A percentile compares a stretch with the other conserved stretches of the same genome.
Evolutionary conservation across 2,888 invertebrate genomes (phyloP).

Genomic region (Biston stratarius): DNA sequence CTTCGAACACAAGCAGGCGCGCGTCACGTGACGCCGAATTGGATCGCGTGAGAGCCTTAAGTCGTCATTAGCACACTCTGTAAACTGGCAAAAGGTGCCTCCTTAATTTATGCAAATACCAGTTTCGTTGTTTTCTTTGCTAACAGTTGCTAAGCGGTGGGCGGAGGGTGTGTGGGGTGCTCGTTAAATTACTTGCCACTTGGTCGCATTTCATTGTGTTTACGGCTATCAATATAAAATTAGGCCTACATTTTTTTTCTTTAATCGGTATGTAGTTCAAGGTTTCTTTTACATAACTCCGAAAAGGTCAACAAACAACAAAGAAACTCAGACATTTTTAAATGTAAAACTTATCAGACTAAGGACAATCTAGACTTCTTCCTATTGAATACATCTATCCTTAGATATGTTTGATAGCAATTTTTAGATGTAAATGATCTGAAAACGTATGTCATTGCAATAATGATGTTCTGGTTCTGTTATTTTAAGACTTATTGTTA

Average conservation of each 20-base stretch:
- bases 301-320: no score
- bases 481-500: no score
- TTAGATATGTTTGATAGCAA: no score
- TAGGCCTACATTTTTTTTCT: neutral
- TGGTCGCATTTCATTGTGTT: constrained; percentile 35
- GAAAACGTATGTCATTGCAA: no score
- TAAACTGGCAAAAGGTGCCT: constrained; percentile 71
- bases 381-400: no score
- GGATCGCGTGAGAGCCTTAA: constrained; percentile 71
- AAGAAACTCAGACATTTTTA: no score
- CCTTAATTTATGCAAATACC: constrained; percentile 81
- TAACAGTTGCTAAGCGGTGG: constrained; percentile 60
- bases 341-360: no score
- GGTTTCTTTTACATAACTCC: no score
- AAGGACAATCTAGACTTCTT: no score
- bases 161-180: constrained; percentile 52
- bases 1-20: constrained; percentile 15
- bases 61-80: constrained; percentile 74
- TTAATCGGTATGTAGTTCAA: neutral
- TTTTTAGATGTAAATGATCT: no score
- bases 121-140: constrained; percentile 78
- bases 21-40: constrained; percentile 64
- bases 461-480: no score
- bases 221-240: constrained; percentile 10
- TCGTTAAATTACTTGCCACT: constrained; percentile 55